Base-by-base conservation (phyloP, 2,888 invertebrate species). In the Ypsolopha scabrella region DNA sequence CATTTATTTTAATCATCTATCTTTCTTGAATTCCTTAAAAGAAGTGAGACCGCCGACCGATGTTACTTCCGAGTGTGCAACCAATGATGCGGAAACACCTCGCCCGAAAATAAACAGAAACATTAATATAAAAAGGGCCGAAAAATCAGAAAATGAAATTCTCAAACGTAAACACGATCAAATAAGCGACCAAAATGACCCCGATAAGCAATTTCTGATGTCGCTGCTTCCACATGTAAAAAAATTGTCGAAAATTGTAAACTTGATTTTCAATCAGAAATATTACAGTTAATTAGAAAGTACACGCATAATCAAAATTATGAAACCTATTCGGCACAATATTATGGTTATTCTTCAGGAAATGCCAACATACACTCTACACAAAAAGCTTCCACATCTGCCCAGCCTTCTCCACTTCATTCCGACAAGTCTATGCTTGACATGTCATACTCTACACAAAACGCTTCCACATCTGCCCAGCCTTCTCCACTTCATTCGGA, bases 251-350 rank as follows among this genome's bases (percentile, higher is more conserved):
- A 56, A 51, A 53, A 52, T 57, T 54, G 52, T 55, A 55, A 56
- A 58, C 55, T 58, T 57, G 55, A 55, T 57, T 57, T 56, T 54
- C 53, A 57, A 58, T 57, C 57, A 48, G 58, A 60, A 53, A 53
- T 58, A 53, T 58, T 60, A 56, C 58, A 60, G 54, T 55, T 58
- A 58, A 59, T 60, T 57, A 59, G 54, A 59, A 61, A 61, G 59
- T 60, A 59, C 60, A 58, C 55, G 54, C 60, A 58, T 58, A 60
- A 58, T 55, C 58, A 61, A 58, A 59, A n/a, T n/a, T n/a, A n/a
- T n/a, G n/a, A n/a, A n/a, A n/a, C n/a, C n/a, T n/a, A n/a, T n/a
- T n/a, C n/a, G n/a, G n/a, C n/a, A n/a, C n/a, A n/a, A n/a, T n/a
- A n/a, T n/a, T n/a, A n/a, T n/a, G n/a, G n/a, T n/a, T n/a, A n/a